Evolutionary conservation across 2,888 invertebrate species (phyloP).

Genomic region (Yponomeuta sedellus): DNA sequence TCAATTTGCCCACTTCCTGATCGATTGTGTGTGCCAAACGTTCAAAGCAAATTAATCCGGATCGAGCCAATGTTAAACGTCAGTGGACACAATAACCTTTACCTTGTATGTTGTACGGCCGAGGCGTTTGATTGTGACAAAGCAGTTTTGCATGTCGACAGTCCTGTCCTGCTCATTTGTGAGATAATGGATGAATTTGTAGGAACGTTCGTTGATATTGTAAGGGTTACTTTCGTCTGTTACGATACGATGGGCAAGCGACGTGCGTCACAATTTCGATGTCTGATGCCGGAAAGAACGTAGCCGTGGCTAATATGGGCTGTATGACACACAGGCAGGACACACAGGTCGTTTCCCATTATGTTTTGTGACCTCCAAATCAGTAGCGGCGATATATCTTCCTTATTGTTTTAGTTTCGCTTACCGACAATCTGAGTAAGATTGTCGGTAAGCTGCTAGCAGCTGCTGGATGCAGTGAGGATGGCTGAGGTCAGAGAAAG

Average conservation of each 20-base stretch:
- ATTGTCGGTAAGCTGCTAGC: not conserved
- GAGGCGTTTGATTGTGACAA: slow-evolving; percentile 32
- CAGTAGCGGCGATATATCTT: not conserved
- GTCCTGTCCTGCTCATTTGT: not conserved
- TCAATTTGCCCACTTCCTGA: slow-evolving; percentile 14
- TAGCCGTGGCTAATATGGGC: slow-evolving; percentile 4
- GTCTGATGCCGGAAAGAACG: not conserved
- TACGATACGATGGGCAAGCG: not conserved
- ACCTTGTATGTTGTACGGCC: slow-evolving; percentile 52
- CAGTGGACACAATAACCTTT: slow-evolving; percentile 61
- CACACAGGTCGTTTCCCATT: slow-evolving; percentile 1
- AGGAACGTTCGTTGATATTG: not conserved
- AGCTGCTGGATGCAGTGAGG: not conserved
- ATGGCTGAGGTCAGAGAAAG: no score
- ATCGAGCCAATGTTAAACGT: slow-evolving; percentile 1
- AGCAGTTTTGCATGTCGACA: not conserved
- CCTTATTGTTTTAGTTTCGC: not conserved
- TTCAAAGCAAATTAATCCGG: slow-evolving; percentile 8
- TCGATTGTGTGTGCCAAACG: slow-evolving; percentile 4
- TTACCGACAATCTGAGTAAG: not conserved
- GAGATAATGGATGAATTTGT: not conserved
- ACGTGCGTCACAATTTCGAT: slow-evolving; percentile 9
- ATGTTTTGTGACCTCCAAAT: not conserved
- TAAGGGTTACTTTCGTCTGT: not conserved
- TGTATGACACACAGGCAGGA: not conserved